Evolutionary conservation across 2,113 vertebrate species (phyloP).

Genomic region (Spea multiplicata): DNA sequence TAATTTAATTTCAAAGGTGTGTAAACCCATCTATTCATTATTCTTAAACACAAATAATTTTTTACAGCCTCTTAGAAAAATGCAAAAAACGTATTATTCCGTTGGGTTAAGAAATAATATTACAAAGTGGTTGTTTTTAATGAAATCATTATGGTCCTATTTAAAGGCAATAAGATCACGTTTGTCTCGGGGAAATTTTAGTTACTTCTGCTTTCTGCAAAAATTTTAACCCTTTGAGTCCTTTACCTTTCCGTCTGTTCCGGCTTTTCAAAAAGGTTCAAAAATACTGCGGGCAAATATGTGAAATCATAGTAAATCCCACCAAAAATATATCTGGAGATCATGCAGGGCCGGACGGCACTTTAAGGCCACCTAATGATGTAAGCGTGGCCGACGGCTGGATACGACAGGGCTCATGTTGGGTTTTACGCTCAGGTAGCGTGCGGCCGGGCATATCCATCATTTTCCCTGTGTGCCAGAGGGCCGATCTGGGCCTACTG

Average conservation of each 20-base stretch:
- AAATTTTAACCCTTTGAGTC: neutral
- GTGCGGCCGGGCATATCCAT: no score
- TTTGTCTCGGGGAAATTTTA: slow-evolving; percentile 13
- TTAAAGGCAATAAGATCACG: slow-evolving; percentile 62
- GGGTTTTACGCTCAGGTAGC: no score
- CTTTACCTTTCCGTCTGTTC: neutral
- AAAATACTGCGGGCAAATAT: no score
- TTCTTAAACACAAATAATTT: slow-evolving; percentile 93
- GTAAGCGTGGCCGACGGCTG: no score
- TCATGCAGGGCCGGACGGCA: no score
- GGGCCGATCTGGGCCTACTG: no score
- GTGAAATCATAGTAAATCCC: no score
- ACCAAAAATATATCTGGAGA: no score
- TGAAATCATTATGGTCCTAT: slow-evolving; percentile 65
- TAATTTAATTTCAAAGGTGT: slow-evolving; percentile 84
- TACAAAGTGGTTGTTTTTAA: slow-evolving; percentile 61
- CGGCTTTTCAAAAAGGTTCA: no score
- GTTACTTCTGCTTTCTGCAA: neutral
- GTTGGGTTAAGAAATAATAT: slow-evolving; percentile 58
- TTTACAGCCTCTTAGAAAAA: slow-evolving; percentile 82
- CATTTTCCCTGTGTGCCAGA: no score
- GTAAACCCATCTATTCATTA: slow-evolving; percentile 96
- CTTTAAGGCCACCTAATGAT: no score
- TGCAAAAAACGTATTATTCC: slow-evolving; percentile 72
- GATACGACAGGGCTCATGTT: no score